These are phyloP conservation scores for Gallinago media DNA, from an alignment of 2,113 vertebrate genomes.

Conservation along the genomic window DNA sequence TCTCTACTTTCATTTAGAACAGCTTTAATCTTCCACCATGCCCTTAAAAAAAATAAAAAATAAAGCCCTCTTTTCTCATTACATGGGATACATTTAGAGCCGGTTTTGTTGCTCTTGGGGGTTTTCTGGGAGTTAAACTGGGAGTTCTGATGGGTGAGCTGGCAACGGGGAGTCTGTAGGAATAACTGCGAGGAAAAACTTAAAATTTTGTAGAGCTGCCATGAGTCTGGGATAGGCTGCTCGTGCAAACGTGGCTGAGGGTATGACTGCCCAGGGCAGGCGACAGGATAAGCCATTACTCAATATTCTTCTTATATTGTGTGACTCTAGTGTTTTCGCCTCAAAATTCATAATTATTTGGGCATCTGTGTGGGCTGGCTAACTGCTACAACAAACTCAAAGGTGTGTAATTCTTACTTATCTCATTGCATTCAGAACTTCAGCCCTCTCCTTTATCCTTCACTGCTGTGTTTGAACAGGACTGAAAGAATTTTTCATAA, in stretches of 20 bases:
- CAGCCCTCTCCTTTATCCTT: not conserved
- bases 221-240: not conserved
- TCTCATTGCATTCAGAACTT: not conserved
- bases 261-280: not conserved
- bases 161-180: not conserved
- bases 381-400: not conserved
- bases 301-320: not conserved
- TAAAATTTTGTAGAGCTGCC: not conserved
- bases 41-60: not conserved
- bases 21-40: slow-evolving; percentile 52
- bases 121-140: slow-evolving; percentile 8
- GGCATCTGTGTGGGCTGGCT: not conserved
- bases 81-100: not conserved
- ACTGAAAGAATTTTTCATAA: not conserved
- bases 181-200: not conserved
- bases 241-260: not conserved
- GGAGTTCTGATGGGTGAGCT: not conserved
- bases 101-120: not conserved
- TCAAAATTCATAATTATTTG: not conserved
- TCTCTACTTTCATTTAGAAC: slow-evolving; percentile 30
- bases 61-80: not conserved
- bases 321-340: not conserved
- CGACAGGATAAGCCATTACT: not conserved
- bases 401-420: not conserved
- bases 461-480: not conserved